Evolutionary conservation across 2,888 invertebrate genomes (phyloP).

Genomic region (Tribolium freemani): DNA sequence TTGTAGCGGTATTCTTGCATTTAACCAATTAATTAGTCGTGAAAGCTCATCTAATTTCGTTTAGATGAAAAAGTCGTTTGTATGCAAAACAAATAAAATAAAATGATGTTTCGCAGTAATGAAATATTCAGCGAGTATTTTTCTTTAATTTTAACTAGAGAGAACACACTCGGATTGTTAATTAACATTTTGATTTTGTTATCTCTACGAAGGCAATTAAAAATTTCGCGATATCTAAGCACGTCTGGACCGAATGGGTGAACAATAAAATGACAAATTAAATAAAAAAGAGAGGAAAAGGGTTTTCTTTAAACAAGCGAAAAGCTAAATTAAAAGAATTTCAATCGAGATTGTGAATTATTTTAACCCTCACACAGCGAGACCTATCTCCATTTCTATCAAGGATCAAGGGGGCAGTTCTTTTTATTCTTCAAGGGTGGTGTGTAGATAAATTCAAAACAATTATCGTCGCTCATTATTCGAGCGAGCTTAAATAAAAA

Average conservation of each 20-base stretch:
- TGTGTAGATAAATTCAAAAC: conserved; percentile 54
- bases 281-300: conserved; percentile 62
- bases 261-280: conserved; percentile 68
- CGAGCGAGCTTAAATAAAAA: conserved; percentile 60
- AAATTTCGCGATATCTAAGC: conserved; percentile 66
- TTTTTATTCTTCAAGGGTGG: conserved; percentile 31
- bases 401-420: conserved; percentile 18
- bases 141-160: conserved; percentile 68
- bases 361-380: conserved; percentile 48
- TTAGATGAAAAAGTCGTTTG: conserved; percentile 47
- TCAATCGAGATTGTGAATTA: conserved; percentile 61
- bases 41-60: background rate
- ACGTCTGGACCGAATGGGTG: conserved; percentile 61
- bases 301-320: conserved; percentile 66
- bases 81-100: conserved; percentile 57
- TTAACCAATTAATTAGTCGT: background rate
- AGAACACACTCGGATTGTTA: conserved; percentile 68
- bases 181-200: conserved; percentile 69
- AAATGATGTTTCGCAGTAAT: conserved; percentile 55
- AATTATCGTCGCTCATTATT: conserved; percentile 57
- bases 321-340: conserved; percentile 66
- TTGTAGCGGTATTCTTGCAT: too few species aligned
- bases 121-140: conserved; percentile 67
- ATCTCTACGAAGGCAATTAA: conserved; percentile 66
- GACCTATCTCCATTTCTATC: conserved; percentile 45